phyloP scores from a whole-genome alignment of 2,113 vertebrate genomes.

The Caretta caretta region DNA sequence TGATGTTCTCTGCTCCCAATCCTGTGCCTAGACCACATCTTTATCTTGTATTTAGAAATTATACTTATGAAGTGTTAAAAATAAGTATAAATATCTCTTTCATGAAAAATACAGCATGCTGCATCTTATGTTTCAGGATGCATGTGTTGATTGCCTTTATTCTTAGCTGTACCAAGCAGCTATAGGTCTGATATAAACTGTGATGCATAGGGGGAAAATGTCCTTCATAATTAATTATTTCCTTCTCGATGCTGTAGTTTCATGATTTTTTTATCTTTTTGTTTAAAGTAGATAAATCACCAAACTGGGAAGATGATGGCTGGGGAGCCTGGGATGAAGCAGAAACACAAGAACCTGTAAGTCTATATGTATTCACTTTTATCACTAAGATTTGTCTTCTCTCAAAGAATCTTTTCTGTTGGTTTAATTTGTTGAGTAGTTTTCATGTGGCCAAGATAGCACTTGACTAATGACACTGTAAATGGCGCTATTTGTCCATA shows the following conservation, averaged over 20 bases:
- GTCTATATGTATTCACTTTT: background rate
- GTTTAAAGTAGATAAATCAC: slow-evolving; percentile 75
- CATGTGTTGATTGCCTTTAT: background rate
- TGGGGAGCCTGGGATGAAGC: slow-evolving; percentile 88
- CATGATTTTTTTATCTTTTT: slow-evolving; percentile 1
- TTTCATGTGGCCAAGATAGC: background rate
- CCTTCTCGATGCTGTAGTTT: accelerated
- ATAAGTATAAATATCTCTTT: background rate
- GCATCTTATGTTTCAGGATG: background rate
- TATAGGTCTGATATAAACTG: background rate
- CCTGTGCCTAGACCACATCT: background rate
- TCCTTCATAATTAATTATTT: background rate
- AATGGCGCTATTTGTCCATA: background rate
- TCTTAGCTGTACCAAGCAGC: background rate
- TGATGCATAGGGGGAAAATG: background rate
- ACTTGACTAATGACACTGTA: background rate
- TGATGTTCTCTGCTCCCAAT: background rate
- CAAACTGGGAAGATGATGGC: slow-evolving; percentile 84
- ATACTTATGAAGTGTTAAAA: background rate
- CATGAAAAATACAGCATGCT: background rate
- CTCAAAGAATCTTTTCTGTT: background rate
- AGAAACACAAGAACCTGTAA: slow-evolving; percentile 81
- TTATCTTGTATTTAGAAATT: background rate
- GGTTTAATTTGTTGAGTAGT: accelerated
- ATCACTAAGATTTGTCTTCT: background rate